Base-by-base conservation (phyloP, 2,888 invertebrate species). In the Drosophila prostipennis region DNA sequence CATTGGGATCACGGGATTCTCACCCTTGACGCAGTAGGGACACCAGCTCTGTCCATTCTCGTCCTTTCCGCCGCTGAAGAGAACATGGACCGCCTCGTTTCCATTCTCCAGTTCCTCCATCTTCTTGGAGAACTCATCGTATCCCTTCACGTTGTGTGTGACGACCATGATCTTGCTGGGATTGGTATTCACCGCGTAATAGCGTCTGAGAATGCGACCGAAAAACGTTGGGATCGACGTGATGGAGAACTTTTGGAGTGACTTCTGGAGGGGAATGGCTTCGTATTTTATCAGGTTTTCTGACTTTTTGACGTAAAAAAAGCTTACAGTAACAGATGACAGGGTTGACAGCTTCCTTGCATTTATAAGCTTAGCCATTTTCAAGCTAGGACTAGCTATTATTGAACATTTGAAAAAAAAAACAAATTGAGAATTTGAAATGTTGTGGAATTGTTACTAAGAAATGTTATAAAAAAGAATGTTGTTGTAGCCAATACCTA, bases 1-100 rank as follows among this genome's bases (percentile, higher is more conserved):
- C 43, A 42, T 36, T 39, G 26, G 26, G 39, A 13, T 14, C 59
- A 32, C 6, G 26, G 29, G 0, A 48, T 11, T 39, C 91, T 92
- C 93, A 97, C 97, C 96, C 93, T 93, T 93, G 13, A 95, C 95
- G 91, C 98, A 98, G 91, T 98, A 98, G 0, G 95, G 94, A 89
- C 98, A 98, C 98, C 98, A 98, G 91, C 97, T 98, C 59, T 94
- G 91, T 0, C 97, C 97, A 78, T 93, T 91, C 63, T 92, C 92
- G 34, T 91, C 89, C 76, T 92, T 92, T 32, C 91, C 91, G 8
- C 92, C 92, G 46, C 91, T 91, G 68, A 92, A 92, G 0, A 92
- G 80, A 0, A 92, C 89, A 80, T 92, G 91, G 36, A 92, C 91
- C 7, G 87, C 76, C 68, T 90, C 86, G 16, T 89, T 90, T 13